Evolutionary conservation across 1,140 invertebrate species (phyloP), one percentile per base, ranked within the genome.

Genomic region (Geopemphigus sp.): DNA sequence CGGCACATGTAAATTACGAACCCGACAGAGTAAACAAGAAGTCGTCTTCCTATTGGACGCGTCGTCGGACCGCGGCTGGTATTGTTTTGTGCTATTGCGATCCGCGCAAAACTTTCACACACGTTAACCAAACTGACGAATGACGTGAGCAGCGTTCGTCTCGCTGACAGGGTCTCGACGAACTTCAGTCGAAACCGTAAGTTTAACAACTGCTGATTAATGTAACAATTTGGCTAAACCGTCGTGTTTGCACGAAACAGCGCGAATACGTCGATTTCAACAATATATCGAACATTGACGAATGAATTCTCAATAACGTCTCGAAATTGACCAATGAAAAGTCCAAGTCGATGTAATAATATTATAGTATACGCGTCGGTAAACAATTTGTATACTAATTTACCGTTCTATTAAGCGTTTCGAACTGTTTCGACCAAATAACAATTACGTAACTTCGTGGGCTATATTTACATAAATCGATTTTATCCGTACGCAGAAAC

Each of bases 81-180:
- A 47, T 0, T 29, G 5, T 54, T 54, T 15, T 6, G 64, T 47
- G 8, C 24, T 47, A 47, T 26, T 47, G 39, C 47, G 54, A 72
- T 72, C n/a, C 6, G 22, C 54, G 24, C 29, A 29, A 24, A 72
- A 72, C 68, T 72, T 54, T 72, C 47, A 72, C 47, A 72, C 47
- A 29, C 68, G 47, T 54, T 29, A 32, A 54, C 50, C 17, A 39
- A 54, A 72, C 22, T 29, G 19, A 54, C 53, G 54, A 53, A 72
- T 54, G 10, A 54, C 19, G 47, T 50, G 24, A 32, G 32, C 19
- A 29, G 19, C 19, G 19, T 50, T 53, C 29, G 47, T 24, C 47
- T 72, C 19, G 50, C n/a, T 53, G 29, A 10, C 50, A 3, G 19
- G n/a, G 54, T 72, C 50, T n/a, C n/a, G n/a, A 72, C 68, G 47